A percentile compares a stretch with the other conserved stretches of the same genome.
These are phyloP conservation scores for Eospalax fontanierii DNA, from an alignment of 2,797 vertebrate genomes.

Conservation along the genomic window DNA sequence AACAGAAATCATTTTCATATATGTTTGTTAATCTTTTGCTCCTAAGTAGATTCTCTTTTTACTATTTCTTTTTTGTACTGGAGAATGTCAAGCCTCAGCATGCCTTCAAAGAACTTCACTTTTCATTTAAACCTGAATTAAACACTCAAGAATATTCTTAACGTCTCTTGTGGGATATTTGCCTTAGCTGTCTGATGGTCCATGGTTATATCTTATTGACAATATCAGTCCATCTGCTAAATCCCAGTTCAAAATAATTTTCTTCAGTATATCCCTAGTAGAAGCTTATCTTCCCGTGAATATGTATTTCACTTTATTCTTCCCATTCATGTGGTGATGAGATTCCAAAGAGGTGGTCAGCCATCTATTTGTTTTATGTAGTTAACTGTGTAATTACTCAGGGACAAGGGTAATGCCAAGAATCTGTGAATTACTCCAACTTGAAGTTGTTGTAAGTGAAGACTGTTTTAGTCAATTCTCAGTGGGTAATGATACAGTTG, in stretches of 20 bases:
- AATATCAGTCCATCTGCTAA: slow-evolving; percentile 12
- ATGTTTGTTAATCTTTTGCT: background rate
- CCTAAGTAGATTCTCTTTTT: background rate
- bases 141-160: background rate
- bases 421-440: background rate
- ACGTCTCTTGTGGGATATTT: slow-evolving; percentile 18
- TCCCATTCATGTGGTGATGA: background rate
- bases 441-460: background rate
- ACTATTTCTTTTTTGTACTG: background rate
- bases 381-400: slow-evolving; percentile 13
- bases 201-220: background rate
- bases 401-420: background rate
- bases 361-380: background rate
- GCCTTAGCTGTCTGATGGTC: background rate
- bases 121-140: background rate
- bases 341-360: background rate
- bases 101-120: background rate
- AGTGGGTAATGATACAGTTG: background rate
- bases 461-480: background rate
- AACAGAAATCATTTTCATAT: background rate
- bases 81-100: background rate
- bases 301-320: background rate
- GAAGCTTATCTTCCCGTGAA: background rate
- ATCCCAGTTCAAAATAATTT: slow-evolving; percentile 39
- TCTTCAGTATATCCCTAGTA: background rate